Evolutionary conservation across 2,888 invertebrate genomes (phyloP).

Genomic region (Microctonus brassicae): DNA sequence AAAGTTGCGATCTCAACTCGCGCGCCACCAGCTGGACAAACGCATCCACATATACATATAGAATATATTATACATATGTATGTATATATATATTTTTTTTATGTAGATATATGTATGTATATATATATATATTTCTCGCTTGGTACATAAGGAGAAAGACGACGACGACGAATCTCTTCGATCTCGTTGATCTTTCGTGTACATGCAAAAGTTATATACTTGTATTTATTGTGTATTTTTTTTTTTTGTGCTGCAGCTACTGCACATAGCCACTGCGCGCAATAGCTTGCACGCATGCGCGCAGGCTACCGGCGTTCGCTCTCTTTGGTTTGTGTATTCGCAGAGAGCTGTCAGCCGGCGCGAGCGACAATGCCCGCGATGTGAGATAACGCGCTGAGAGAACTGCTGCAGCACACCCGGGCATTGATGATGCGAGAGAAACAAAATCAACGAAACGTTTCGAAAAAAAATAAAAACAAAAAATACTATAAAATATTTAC

Average conservation of each 20-base stretch:
- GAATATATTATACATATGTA: too few species aligned
- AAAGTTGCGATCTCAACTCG: constrained; percentile 8
- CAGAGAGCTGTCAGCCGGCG: constrained; percentile 62
- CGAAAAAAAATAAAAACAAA: constrained; percentile 13
- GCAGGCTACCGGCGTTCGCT: constrained; percentile 20
- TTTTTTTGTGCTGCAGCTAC: constrained; percentile 8
- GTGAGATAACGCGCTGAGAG: constrained; percentile 60
- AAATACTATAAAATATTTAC: neutral
- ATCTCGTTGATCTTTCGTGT: constrained; percentile 30
- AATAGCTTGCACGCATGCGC: neutral
- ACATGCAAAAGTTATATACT: neutral
- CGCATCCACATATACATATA: neutral
- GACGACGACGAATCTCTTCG: constrained; percentile 29
- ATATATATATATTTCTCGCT: neutral
- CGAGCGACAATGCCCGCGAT: constrained; percentile 69
- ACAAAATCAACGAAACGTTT: constrained; percentile 7
- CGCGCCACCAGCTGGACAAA: constrained; percentile 9
- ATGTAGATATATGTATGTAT: too few species aligned
- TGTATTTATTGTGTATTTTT: neutral
- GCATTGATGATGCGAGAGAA: constrained; percentile 10
- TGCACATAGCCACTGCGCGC: neutral
- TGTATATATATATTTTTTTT: too few species aligned
- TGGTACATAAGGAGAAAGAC: constrained; percentile 1
- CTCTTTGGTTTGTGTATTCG: constrained; percentile 35
- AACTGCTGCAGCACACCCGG: too few species aligned